Evolutionary conservation across 2,888 invertebrate species (phyloP), one percentile per base, ranked within the genome.

Genomic region (Perithous albicinctus): DNA sequence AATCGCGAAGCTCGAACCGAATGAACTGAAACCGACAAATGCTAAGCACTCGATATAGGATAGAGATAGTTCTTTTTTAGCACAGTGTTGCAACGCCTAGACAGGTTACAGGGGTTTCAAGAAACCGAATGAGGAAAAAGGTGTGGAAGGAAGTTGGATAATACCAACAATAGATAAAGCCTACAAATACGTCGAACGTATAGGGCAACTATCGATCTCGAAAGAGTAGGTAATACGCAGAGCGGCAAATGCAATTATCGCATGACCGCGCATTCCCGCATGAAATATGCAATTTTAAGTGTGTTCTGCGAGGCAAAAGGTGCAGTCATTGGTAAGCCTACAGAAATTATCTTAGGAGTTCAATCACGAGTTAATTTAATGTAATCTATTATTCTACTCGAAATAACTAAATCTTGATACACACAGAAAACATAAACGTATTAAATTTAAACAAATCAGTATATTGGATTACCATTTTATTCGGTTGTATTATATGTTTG

Each of bases 191-290:
- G 74, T 48, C 20, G 35, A 32, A 73, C 48, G 46, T 20, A 63
- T 54, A 77, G 74, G 54, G n/a, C 6, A 7, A 7, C 29, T n/a
- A 74, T 81, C 73, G 77, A 74, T 74, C 56, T 51, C 41, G 54
- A 72, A 59, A 35, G 63, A 35, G 43, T 15, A 32, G 35, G 48
- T 29, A 73, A 63, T 64, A 64, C 46, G 61, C 35, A 54, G 35
- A 54, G 38, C 51, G 73, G 67, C 67, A 80, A 82, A 82, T 48
- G 80, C 82, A 85, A 85, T 84, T 84, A 84, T 82, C 78, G 77
- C 56, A 79, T 78, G 75, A 66, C 63, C 74, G 75, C 61, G 77
- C 77, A 41, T 78, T 83, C 74, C 64, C 63, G 67, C 74, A 79
- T 56, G 46, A 70, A 64, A 69, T n/a, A n/a, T 75, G 67, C 61